phyloP scores from a whole-genome alignment of 2,113 vertebrate genomes.

The Tetraodon nigroviridis region DNA sequence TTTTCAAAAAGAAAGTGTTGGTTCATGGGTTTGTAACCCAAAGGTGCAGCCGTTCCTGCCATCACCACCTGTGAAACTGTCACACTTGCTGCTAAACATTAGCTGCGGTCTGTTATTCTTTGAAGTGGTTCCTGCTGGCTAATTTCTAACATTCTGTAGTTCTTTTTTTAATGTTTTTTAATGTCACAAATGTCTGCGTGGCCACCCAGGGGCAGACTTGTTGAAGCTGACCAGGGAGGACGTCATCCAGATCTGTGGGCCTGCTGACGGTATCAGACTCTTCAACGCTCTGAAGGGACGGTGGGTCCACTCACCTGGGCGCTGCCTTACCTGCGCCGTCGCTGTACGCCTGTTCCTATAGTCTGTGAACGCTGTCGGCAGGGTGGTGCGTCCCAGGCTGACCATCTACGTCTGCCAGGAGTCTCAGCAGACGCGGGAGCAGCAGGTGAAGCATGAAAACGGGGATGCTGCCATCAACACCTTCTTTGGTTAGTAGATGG shows the following conservation, averaged over 20 bases:
- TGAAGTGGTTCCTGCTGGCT: too few relatives aligned
- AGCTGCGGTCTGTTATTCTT: too few relatives aligned
- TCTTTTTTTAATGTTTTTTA: too few relatives aligned
- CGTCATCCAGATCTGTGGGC: constrained; percentile 98
- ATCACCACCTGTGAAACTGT: too few relatives aligned
- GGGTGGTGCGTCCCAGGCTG: constrained; percentile 88
- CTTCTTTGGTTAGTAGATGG: constrained; percentile 82
- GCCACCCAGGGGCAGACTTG: constrained; percentile 82
- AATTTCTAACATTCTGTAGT: too few relatives aligned
- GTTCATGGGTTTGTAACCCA: too few relatives aligned
- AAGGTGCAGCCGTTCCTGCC: too few relatives aligned
- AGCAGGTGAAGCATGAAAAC: constrained; percentile 88
- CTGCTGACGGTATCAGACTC: constrained; percentile 93
- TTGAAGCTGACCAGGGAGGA: constrained; percentile 95
- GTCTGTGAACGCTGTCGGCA: constrained; percentile 44
- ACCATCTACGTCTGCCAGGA: constrained; percentile 97
- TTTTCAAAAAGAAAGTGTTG: too few relatives aligned
- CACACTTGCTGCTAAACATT: too few relatives aligned
- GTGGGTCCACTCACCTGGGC: constrained; percentile 59
- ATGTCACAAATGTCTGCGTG: too few relatives aligned
- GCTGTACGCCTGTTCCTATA: background rate
- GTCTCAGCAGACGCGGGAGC: constrained; percentile 83
- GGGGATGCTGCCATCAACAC: constrained; percentile 81
- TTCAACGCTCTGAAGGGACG: constrained; percentile 94
- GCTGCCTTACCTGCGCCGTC: background rate